Percentiles rank a stretch among this genome's conserved stretches.
phyloP scores from a whole-genome alignment of 2,888 invertebrate species.

The Brachylomia viminalis region DNA sequence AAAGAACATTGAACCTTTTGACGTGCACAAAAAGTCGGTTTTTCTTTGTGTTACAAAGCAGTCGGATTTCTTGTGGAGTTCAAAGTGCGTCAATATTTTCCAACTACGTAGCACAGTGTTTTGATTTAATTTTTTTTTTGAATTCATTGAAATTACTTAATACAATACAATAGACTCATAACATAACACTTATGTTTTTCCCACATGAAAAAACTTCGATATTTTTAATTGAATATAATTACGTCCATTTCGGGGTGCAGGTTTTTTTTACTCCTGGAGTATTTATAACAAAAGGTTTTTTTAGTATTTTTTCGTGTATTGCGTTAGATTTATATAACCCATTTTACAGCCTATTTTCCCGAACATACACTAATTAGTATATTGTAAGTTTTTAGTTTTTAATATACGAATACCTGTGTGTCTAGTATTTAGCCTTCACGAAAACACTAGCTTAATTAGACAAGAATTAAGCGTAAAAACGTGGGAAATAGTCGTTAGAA shows the following conservation, averaged over 20 bases:
- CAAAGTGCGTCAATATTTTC: constrained; percentile 69
- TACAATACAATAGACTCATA: constrained; percentile 9
- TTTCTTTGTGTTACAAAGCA: constrained; percentile 39
- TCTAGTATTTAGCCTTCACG: constrained; percentile 31
- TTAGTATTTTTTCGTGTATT: not conserved
- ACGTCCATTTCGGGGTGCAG: not conserved
- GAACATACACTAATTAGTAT: not conserved
- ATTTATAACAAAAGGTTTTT: not conserved
- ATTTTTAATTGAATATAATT: not conserved
- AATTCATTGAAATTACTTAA: not conserved
- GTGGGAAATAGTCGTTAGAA: constrained; percentile 54
- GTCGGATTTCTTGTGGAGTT: constrained; percentile 66
- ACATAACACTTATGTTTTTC: not conserved
- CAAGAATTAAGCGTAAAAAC: constrained; percentile 52
- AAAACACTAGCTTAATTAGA: constrained; percentile 59
- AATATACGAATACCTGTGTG: not conserved
- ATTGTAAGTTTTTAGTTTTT: not conserved
- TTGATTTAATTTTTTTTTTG: constrained; percentile 32
- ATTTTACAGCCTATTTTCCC: not conserved
- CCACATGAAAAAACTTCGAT: not conserved
- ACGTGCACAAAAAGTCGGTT: constrained; percentile 22
- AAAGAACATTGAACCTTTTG: constrained; percentile 72
- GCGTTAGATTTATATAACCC: too few species aligned
- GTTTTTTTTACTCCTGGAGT: not conserved
- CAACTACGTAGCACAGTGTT: constrained; percentile 46